Percentiles rank a stretch among this genome's conserved stretches.
Conservation (phyloP, 2,888 invertebrate species). For the Platerodrilus igneus region DNA sequence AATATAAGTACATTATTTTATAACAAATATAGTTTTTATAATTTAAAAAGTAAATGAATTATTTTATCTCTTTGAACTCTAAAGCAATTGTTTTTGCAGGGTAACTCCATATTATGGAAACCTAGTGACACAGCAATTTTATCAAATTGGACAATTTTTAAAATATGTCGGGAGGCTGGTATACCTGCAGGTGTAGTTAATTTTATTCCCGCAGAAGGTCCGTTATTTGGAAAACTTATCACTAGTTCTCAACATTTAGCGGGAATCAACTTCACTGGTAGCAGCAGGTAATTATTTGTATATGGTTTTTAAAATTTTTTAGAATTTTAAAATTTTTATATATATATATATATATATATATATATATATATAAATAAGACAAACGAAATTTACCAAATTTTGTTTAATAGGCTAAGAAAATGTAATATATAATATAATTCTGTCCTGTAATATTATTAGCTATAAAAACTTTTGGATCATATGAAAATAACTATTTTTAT, state of each 20-base stretch:
- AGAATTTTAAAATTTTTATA: too few relatives aligned
- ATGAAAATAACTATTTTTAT: too few relatives aligned
- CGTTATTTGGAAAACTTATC: conserved; percentile 88
- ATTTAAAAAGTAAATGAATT: too few relatives aligned
- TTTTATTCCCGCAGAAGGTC: conserved; percentile 94
- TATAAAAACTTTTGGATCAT: too few relatives aligned
- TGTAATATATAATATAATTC: too few relatives aligned
- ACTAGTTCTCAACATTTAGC: conserved; percentile 81
- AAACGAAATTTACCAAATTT: too few relatives aligned
- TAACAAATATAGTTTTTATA: too few relatives aligned
- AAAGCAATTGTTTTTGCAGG: conserved; percentile 52
- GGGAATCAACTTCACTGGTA: conserved; percentile 97
- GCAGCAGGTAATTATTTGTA: conserved; percentile 90
- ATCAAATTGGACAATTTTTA: conserved; percentile 91
- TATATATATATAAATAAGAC: too few relatives aligned
- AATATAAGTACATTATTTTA: too few relatives aligned
- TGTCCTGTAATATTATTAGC: too few relatives aligned
- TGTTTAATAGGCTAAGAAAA: too few relatives aligned
- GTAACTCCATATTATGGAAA: conserved; percentile 96
- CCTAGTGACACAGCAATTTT: conserved; percentile 96
- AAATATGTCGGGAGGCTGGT: conserved; percentile 93
- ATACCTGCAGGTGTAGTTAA: conserved; percentile 95
- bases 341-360: too few relatives aligned
- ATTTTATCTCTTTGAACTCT: neutral
- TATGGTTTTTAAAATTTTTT: conserved; percentile 36